Percentiles rank a stretch among this genome's conserved stretches.
phyloP scores from a whole-genome alignment of 2,113 vertebrate genomes.

The Actinemys pallida region DNA sequence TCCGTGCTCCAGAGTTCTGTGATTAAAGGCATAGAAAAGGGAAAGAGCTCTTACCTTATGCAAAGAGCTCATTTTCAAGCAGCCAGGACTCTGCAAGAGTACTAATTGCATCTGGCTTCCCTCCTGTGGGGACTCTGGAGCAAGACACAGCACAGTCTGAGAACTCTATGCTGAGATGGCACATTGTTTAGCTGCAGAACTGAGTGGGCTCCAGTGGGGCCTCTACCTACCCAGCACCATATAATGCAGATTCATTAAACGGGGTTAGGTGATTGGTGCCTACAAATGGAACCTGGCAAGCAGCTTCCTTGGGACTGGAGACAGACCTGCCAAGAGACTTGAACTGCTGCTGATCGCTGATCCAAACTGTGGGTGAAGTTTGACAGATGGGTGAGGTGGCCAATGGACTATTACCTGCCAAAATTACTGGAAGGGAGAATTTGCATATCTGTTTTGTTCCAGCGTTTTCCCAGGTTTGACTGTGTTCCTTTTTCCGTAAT shows the following conservation, averaged over 20 bases:
- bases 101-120: too few species aligned
- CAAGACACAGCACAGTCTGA: too few species aligned
- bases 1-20: not conserved
- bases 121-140: too few species aligned
- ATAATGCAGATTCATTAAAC: not conserved
- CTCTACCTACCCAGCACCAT: not conserved
- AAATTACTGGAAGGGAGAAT: not conserved
- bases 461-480: not conserved
- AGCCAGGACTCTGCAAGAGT: too few species aligned
- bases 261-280: not conserved
- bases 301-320: not conserved
- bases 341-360: not conserved
- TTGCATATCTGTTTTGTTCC: not conserved
- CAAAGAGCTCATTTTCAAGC: too few species aligned
- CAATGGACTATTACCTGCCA: not conserved
- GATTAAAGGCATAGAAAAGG: not conserved
- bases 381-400: not conserved
- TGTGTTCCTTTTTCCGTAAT: not conserved
- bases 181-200: too few species aligned
- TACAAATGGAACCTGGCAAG: rapidly evolving
- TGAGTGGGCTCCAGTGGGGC: not conserved
- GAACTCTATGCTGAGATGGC: too few species aligned
- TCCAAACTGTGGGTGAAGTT: not conserved
- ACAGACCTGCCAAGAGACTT: not conserved
- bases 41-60: too few species aligned